These are phyloP conservation scores for Prunella himalayana DNA, from an alignment of 2,113 vertebrate genomes.

Conservation along the genomic window DNA sequence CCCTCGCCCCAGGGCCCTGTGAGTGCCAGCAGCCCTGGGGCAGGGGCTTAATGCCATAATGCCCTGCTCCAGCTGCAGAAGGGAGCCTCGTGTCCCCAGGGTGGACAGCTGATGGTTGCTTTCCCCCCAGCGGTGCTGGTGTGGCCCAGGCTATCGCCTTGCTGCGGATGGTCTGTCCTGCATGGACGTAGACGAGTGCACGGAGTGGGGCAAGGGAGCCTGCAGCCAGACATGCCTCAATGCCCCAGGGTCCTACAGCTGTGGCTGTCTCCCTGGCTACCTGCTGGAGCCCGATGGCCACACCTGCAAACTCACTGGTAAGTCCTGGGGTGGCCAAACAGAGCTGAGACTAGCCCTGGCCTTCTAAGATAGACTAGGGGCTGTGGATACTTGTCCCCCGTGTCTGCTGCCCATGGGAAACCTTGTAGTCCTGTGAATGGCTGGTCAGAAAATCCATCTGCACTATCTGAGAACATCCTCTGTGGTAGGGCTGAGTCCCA, in stretches of 20 bases:
- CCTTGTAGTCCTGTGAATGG: not conserved
- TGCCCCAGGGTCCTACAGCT: slow-evolving; percentile 76
- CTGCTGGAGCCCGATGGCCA: slow-evolving; percentile 78
- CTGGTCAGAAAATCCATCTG: no score
- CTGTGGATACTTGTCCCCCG: not conserved
- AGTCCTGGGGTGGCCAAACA: not conserved
- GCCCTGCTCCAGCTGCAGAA: not conserved
- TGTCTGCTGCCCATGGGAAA: not conserved
- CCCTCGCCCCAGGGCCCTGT: slow-evolving; percentile 81
- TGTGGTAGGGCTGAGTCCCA: not conserved
- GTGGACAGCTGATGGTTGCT: not conserved
- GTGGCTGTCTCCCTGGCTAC: slow-evolving; percentile 82
- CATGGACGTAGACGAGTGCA: slow-evolving; percentile 82
- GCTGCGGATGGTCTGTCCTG: slow-evolving; percentile 63
- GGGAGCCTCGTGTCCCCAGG: accelerated
- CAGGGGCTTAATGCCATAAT: not conserved
- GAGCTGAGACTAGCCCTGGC: accelerated
- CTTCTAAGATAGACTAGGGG: not conserved
- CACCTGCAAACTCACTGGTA: slow-evolving; percentile 83
- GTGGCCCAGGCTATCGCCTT: slow-evolving; percentile 76
- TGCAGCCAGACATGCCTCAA: slow-evolving; percentile 86
- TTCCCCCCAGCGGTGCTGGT: slow-evolving; percentile 79
- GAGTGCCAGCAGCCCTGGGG: slow-evolving; percentile 40
- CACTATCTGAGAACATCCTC: no score
- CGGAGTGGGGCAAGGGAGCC: not conserved